Base-by-base conservation (phyloP, 2,888 invertebrate genomes). In the Eurois occulta region DNA sequence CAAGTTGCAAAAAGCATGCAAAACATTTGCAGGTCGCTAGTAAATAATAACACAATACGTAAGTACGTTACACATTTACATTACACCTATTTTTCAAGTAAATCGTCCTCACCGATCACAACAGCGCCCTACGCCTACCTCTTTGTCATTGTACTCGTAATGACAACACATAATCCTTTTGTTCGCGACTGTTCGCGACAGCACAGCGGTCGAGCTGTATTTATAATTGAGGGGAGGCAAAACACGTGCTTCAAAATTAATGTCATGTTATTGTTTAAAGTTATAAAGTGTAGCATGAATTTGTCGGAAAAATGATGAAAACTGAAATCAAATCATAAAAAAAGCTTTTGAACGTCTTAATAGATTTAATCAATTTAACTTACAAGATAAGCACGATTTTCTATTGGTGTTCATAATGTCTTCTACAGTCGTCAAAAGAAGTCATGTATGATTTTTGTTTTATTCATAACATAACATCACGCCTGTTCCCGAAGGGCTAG, bases 121-220 rank as follows among this genome's bases (percentile, higher is more conserved):
- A 46, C 13, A 38, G n/a, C n/a, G 58, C 38, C n/a, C 55, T 13
- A 21, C 38, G 24, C 62, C 43, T 35, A 55, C 38, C 41, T n/a
- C 35, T 41, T 81, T 83, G 62, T 82, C 71, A 46, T 77, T 81
- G 32, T n/a, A n/a, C n/a, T n/a, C n/a, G n/a, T 72, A 81, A 78
- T 70, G 72, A 81, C 84, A 83, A 38, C 60, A 41, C 46, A 70
- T 81, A 48, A 70, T 69, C 64, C 55, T 28, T 55, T 78, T 66
- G 78, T 78, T 28, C n/a, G 72, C n/a, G 64, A 16, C 66, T 78
- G 81, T 32, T 66, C 65, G 21, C 46, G 72, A 81, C 84, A 83
- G 69, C 58, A 46, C 55, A 64, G 46, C 65, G 55, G 46, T 58
- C 60, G 46, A 35, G 68, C 65, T 64, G 69, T 72, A 35, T 73